Percentiles rank a stretch among this genome's conserved stretches.
Conservation (phyloP, 2,888 invertebrate species). For the Acanthosepion pharaonis region DNA sequence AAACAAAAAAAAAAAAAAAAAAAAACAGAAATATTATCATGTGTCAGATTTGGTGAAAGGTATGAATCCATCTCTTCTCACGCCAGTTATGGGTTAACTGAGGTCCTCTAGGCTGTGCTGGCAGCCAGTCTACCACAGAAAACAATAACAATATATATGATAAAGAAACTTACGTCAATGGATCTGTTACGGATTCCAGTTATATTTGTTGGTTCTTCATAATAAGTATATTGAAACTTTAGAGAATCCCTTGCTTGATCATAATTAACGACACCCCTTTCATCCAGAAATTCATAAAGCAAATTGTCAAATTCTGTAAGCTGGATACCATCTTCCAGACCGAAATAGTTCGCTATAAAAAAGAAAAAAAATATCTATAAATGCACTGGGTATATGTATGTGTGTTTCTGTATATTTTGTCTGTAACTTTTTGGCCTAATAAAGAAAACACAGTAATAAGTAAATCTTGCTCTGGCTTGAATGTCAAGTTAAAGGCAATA, state of each 20-base stretch:
- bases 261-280: slow-evolving; percentile 62
- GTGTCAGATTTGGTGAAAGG: too few species aligned
- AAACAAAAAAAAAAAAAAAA: too few species aligned
- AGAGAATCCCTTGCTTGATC: slow-evolving; percentile 67
- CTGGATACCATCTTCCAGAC: slow-evolving; percentile 62
- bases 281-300: slow-evolving; percentile 65
- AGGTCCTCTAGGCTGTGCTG: too few species aligned
- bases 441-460: too few species aligned
- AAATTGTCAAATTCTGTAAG: slow-evolving; percentile 65
- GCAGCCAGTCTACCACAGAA: too few species aligned
- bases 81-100: too few species aligned
- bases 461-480: too few species aligned
- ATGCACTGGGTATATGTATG: background rate
- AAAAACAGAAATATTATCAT: too few species aligned
- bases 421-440: too few species aligned
- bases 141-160: background rate
- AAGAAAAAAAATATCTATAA: slow-evolving; percentile 6
- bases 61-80: too few species aligned
- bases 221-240: slow-evolving; percentile 74
- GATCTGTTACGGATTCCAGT: slow-evolving; percentile 69
- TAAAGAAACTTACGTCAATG: slow-evolving; percentile 66
- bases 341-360: slow-evolving; percentile 64
- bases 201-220: slow-evolving; percentile 72
- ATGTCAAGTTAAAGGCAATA: too few species aligned
- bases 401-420: too few species aligned